Evolutionary conservation across 2,888 invertebrate genomes (phyloP), one percentile per base, ranked within the genome.

Genomic region (Drymonia ruficornis): DNA sequence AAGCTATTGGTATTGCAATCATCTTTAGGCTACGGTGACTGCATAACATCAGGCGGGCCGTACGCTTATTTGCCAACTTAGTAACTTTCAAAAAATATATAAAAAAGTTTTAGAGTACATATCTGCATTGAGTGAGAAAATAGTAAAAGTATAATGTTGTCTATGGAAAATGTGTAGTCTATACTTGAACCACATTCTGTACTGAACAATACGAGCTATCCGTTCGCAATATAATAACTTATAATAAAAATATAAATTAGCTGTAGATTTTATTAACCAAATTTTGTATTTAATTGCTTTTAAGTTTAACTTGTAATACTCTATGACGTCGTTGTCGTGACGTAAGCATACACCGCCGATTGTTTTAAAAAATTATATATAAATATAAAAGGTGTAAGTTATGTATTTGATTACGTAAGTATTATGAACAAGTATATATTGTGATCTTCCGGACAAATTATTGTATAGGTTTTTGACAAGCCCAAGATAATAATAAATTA

Each of bases 211-310:
- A 36, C n/a, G 36, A 36, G 6, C 13, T 31, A 13, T 36, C 46
- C 6, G 58, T 47, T 48, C 50, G 50, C 46, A 55, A 49, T 63
- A 57, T 52, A 11, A 23, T 46, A 46, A 46, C 28, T 45, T 59
- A 63, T 67, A 51, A 65, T 61, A 59, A 67, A 54, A 61, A 65
- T 66, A 72, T 68, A 63, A 65, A 52, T 55, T 67, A 67, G 66
- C 15, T 63, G 52, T 76, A 77, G 67, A 67, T 67, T 57, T 72
- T 72, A 73, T 65, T 76, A 73, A 77, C 74, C 72, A 76, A 77
- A 77, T 59, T 38, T 65, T 76, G 60, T 70, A 77, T 70, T 74
- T 70, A 70, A 72, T 68, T 67, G 68, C 70, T 74, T 69, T 61
- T 65, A 75, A 61, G 58, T 16, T 50, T 50, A 9, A 34, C 51